These are phyloP conservation scores for Trichonephila inaurata DNA, from an alignment of 1,140 invertebrate species.

Conservation along the genomic window DNA sequence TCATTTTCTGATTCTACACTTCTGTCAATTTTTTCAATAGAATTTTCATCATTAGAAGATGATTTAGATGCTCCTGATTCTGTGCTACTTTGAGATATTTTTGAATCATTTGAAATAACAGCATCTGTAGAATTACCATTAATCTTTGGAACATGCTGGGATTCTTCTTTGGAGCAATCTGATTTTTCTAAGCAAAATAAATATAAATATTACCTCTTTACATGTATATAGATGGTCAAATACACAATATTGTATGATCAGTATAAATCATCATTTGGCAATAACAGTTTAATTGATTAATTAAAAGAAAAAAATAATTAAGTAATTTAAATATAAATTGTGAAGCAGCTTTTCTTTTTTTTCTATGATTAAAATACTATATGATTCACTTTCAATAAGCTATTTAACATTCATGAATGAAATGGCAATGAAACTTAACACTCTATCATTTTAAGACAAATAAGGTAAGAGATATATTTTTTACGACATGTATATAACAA, in stretches of 20 bases:
- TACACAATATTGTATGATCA: not conserved
- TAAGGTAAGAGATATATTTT: too few relatives aligned
- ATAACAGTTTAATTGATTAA: too few relatives aligned
- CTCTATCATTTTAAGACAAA: too few relatives aligned
- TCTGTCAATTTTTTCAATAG: slow-evolving; percentile 8
- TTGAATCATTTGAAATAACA: not conserved
- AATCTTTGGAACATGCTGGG: not conserved
- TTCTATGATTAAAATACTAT: too few relatives aligned
- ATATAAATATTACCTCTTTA: not conserved
- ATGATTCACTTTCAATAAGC: too few relatives aligned
- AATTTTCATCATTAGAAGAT: not conserved
- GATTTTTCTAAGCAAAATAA: not conserved
- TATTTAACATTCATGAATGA: too few relatives aligned
- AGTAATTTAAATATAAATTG: too few relatives aligned
- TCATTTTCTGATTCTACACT: slow-evolving; percentile 75
- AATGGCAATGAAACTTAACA: too few relatives aligned
- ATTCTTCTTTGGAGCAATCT: not conserved
- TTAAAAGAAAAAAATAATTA: too few relatives aligned
- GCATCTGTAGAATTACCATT: not conserved
- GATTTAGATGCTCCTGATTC: not conserved
- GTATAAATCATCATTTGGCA: too few relatives aligned
- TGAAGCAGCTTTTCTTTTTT: too few relatives aligned
- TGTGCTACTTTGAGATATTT: not conserved
- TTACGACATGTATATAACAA: too few relatives aligned
- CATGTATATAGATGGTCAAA: not conserved